phyloP scores from a whole-genome alignment of 2,113 vertebrate species.

The Kryptolebias marmoratus region DNA sequence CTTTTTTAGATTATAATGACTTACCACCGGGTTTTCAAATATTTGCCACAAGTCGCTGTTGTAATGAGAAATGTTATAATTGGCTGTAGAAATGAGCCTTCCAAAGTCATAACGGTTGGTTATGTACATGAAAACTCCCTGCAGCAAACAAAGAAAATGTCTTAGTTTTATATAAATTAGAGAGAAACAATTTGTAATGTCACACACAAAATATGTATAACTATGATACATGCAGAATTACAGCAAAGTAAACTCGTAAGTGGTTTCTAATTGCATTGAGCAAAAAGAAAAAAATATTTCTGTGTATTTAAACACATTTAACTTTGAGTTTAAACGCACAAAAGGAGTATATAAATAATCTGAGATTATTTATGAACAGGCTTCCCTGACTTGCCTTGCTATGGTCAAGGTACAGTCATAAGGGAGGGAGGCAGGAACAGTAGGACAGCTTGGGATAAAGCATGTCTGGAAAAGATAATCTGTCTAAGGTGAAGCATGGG shows the following conservation, averaged over 20 bases:
- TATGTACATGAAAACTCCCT: slow-evolving; percentile 98
- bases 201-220: slow-evolving; percentile 13
- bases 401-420: slow-evolving; percentile 32
- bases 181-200: slow-evolving; percentile 9
- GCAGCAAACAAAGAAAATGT: slow-evolving; percentile 58
- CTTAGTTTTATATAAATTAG: slow-evolving; percentile 47
- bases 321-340: slow-evolving; percentile 30
- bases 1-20: slow-evolving; percentile 63
- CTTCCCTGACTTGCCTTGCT: neutral
- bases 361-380: slow-evolving; percentile 72
- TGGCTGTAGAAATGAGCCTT: slow-evolving; percentile 93
- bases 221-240: slow-evolving; percentile 30
- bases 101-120: slow-evolving; percentile 97
- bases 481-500: slow-evolving; percentile 56
- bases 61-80: slow-evolving; percentile 94
- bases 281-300: slow-evolving; percentile 41
- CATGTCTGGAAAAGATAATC: slow-evolving; percentile 69
- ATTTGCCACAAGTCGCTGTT: slow-evolving; percentile 98
- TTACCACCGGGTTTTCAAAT: slow-evolving; percentile 98
- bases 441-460: slow-evolving; percentile 55
- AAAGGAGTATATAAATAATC: slow-evolving; percentile 72
- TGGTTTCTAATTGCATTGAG: slow-evolving; percentile 25
- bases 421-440: slow-evolving; percentile 47
- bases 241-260: slow-evolving; percentile 11
- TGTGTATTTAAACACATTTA: slow-evolving; percentile 44